phyloP scores from a whole-genome alignment of 2,888 invertebrate genomes.

The Gandaritis pyraliata region DNA sequence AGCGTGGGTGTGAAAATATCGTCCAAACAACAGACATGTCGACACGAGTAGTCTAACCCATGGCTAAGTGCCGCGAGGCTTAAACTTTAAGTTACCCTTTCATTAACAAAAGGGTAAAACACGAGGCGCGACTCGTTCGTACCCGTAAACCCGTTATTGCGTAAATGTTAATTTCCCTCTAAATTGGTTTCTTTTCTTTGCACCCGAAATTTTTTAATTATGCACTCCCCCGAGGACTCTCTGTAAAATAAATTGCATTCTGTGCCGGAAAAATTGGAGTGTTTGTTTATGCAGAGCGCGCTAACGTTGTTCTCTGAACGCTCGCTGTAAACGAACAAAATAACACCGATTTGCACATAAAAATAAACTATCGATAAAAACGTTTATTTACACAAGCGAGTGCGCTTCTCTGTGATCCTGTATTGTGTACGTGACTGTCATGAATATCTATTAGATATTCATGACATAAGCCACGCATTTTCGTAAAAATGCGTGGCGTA shows the following conservation, averaged over 20 bases:
- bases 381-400: conserved; percentile 27
- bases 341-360: conserved; percentile 31
- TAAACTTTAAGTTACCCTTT: conserved; percentile 66
- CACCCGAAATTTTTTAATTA: conserved; percentile 54
- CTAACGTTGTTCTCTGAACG: conserved; percentile 28
- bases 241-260: conserved; percentile 51
- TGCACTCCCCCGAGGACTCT: conserved; percentile 48
- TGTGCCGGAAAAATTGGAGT: conserved; percentile 34
- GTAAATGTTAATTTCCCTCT: conserved; percentile 60
- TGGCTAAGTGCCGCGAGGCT: conserved; percentile 61
- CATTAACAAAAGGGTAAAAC: conserved; percentile 71
- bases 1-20: conserved; percentile 51
- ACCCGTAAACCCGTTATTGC: conserved; percentile 53
- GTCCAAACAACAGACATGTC: conserved; percentile 51
- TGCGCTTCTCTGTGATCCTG: conserved; percentile 21
- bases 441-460: conserved; percentile 35
- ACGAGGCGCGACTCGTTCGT: conserved; percentile 43
- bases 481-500: conserved; percentile 17
- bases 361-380: conserved; percentile 32
- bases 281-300: conserved; percentile 39
- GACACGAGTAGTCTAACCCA: conserved; percentile 47
- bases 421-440: conserved; percentile 31
- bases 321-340: conserved; percentile 29
- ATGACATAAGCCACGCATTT: too few relatives aligned
- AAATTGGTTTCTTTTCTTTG: conserved; percentile 57